Base-by-base conservation (phyloP, 2,797 vertebrate genomes). In the Tapera naevia region DNA sequence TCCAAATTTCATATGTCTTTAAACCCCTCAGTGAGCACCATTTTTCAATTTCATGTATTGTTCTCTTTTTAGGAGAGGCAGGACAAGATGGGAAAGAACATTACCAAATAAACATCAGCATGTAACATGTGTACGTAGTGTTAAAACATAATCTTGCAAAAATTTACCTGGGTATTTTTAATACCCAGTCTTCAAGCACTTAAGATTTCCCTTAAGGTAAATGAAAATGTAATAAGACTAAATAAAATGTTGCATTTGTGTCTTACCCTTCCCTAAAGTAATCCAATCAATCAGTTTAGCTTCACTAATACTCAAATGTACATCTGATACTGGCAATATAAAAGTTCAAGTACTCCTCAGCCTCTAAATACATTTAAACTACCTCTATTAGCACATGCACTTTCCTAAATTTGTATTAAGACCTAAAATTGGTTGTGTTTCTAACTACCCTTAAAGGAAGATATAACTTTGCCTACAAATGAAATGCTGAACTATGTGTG, bases 1-100 rank as follows among this genome's bases (percentile, higher is more conserved):
- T 98, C 97, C 96, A 97, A 97, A 97, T 98, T 98, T 97, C 96
- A 97, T 97, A 97, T 97, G 96, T 97, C 97, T 98, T 98, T 98
- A 98, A 98, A 98, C 96, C 97, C 96, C 97, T 97, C 97, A 93
- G 95, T 95, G 97, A 97, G 92, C 97, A 97, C 97, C 96, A 97
- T 98, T 98, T 97, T 98, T 98, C 97, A 98, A 96, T 97, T 97
- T 97, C 97, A 96, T 88, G 30, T 93, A 96, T 96, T 97, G 94
- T 97, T 97, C 97, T 96, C 92, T 88, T 94, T 94, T 96, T 97
- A 72, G 80, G 80, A 43, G 65, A 94, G 75, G 71, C 11, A 14
- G 89, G 88, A 93, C 89, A 89, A 87, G 93, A 95, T 88, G 81
- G 27, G 58, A 93, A 94, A 80, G 79, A 94, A 82, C 41, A 88